Conservation (phyloP, 2,888 invertebrate species). For the Melanostoma mellinum region DNA sequence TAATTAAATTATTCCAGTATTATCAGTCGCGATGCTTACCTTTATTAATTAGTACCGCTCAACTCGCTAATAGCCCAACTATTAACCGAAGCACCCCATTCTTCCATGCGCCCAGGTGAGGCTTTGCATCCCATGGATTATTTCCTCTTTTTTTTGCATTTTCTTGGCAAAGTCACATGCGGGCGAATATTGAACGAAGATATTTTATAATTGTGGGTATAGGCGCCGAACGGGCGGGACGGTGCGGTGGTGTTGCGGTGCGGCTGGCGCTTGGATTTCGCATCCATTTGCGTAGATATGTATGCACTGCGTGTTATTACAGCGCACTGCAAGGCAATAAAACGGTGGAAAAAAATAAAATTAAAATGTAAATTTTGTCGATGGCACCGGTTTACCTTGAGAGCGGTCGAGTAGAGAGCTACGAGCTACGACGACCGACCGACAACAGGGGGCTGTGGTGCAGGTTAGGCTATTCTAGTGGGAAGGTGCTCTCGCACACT, state of each 20-base stretch:
- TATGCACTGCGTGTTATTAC: constrained; percentile 65
- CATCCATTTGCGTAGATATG: constrained; percentile 64
- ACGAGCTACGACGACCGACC: neutral
- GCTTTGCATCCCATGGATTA: constrained; percentile 35
- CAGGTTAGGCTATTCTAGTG: constrained; percentile 44
- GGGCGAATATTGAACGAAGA: neutral
- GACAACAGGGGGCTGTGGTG: constrained; percentile 9
- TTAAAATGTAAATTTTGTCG: constrained; percentile 69
- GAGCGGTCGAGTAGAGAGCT: constrained; percentile 66
- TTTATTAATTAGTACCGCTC: constrained; percentile 61
- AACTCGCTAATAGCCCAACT: constrained; percentile 38
- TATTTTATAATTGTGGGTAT: neutral
- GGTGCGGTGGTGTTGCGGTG: constrained; percentile 7
- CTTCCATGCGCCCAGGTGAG: constrained; percentile 1
- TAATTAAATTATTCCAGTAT: constrained; percentile 64
- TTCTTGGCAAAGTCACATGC: constrained; percentile 4
- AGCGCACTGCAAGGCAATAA: constrained; percentile 66
- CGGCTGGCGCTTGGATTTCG: constrained; percentile 51
- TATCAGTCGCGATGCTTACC: constrained; percentile 55
- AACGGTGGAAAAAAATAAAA: constrained; percentile 25
- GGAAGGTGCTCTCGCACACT: constrained; percentile 1
- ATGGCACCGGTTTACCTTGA: constrained; percentile 71
- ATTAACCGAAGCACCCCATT: constrained; percentile 42
- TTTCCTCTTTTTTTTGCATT: neutral
- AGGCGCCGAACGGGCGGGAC: neutral